Evolutionary conservation across 2,888 invertebrate genomes (phyloP).

Genomic region (Leistus spinibarbis): DNA sequence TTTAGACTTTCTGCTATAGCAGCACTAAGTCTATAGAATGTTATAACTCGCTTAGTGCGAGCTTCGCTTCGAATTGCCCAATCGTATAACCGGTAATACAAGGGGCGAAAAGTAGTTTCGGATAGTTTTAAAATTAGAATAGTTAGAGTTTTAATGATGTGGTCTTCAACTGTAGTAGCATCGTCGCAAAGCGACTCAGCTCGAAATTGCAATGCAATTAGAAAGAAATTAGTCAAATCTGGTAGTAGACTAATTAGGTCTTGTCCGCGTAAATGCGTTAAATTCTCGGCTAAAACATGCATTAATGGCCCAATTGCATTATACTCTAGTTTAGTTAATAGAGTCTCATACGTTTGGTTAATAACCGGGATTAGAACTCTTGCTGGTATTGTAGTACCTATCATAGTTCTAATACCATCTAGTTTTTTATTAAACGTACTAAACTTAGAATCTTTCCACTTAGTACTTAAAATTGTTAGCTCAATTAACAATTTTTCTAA

Average conservation of each 20-base stretch:
- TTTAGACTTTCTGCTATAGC: constrained; percentile 82
- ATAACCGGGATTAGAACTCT: constrained; percentile 79
- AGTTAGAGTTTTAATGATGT: constrained; percentile 78
- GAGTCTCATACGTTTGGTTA: constrained; percentile 66
- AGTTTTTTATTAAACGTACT: constrained; percentile 65
- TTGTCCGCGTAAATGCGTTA: constrained; percentile 65
- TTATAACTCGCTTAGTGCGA: constrained; percentile 72
- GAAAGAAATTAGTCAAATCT: constrained; percentile 76
- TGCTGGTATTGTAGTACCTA: constrained; percentile 71
- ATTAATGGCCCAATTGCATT: constrained; percentile 73
- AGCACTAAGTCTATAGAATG: constrained; percentile 81
- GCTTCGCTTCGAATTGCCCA: constrained; percentile 77
- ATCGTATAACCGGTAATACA: constrained; percentile 85
- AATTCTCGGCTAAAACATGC: constrained; percentile 75
- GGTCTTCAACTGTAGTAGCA: constrained; percentile 71
- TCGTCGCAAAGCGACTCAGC: constrained; percentile 58
- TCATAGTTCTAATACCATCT: constrained; percentile 67
- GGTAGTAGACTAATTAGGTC: constrained; percentile 71
- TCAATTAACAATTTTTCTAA: constrained; percentile 73
- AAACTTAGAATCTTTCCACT: constrained; percentile 60
- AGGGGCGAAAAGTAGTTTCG: constrained; percentile 85
- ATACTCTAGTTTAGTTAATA: constrained; percentile 66
- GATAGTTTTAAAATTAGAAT: constrained; percentile 84
- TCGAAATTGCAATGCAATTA: constrained; percentile 73
- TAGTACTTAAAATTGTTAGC: constrained; percentile 64